A percentile compares a stretch with the other conserved stretches of the same genome.
Evolutionary conservation across 2,113 vertebrate genomes (phyloP).

Genomic region (Damaliscus lunatus): DNA sequence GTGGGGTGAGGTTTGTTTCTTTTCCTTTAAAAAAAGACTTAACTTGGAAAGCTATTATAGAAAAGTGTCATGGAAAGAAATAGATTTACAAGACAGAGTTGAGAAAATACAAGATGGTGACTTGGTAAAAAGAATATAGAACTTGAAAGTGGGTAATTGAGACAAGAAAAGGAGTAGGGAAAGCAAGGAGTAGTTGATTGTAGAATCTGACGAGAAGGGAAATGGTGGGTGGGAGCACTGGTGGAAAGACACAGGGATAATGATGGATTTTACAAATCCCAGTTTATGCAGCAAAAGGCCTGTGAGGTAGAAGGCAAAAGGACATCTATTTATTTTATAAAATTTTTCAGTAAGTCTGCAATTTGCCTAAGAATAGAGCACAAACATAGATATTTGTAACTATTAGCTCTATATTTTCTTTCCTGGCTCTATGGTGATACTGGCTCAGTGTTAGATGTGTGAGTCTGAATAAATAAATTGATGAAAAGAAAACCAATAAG

Average conservation of each 20-base stretch:
- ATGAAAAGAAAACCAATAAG: not conserved
- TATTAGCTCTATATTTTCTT: not conserved
- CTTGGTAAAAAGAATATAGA: not conserved
- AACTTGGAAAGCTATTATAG: conserved; percentile 7
- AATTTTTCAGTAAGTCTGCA: not conserved
- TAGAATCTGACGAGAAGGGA: not conserved
- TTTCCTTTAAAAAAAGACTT: not conserved
- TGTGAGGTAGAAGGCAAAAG: not conserved
- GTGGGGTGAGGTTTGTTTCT: not conserved
- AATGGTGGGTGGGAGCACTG: not conserved
- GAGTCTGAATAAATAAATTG: not conserved
- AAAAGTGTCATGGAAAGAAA: not conserved
- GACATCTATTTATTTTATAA: not conserved
- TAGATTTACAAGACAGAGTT: not conserved
- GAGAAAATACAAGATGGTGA: not conserved
- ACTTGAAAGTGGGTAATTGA: not conserved
- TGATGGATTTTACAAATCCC: not conserved
- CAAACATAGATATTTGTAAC: not conserved
- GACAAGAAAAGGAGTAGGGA: not conserved
- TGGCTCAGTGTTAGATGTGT: not conserved
- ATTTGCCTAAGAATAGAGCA: not conserved
- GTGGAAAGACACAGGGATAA: not conserved
- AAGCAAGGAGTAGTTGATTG: not conserved
- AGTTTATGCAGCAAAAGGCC: not conserved
- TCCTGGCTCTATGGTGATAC: not conserved